Conservation (phyloP, 2,113 vertebrate genomes). For the Cyprinodon tularosa region DNA sequence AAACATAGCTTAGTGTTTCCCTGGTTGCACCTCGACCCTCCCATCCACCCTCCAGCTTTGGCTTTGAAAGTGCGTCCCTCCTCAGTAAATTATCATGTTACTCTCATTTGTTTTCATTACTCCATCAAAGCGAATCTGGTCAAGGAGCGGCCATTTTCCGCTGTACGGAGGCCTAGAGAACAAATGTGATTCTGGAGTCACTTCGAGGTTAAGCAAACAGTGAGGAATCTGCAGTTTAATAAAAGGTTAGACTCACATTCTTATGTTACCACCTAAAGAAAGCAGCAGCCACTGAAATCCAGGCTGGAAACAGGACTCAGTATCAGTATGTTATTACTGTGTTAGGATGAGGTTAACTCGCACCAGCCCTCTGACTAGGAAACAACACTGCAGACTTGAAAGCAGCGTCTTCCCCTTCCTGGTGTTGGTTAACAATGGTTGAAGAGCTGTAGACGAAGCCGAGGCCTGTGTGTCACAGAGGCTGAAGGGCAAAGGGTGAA, state of each 20-base stretch:
- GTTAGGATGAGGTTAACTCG: constrained; percentile 5
- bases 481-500: constrained; percentile 70
- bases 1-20: constrained; percentile 75
- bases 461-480: constrained; percentile 64
- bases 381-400: background rate
- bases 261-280: constrained; percentile 74
- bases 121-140: constrained; percentile 78
- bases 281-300: constrained; percentile 56
- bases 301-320: constrained; percentile 39
- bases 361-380: background rate
- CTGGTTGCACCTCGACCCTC: constrained; percentile 71
- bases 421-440: constrained; percentile 58
- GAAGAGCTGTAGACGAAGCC: constrained; percentile 68
- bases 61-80: constrained; percentile 66
- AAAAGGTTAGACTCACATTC: constrained; percentile 78
- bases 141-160: constrained; percentile 75
- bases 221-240: constrained; percentile 75
- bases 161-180: constrained; percentile 68
- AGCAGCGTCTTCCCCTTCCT: background rate
- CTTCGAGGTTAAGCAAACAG: constrained; percentile 75
- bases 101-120: constrained; percentile 81
- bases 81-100: constrained; percentile 77
- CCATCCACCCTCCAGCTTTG: constrained; percentile 33
- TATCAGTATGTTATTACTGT: constrained; percentile 17
- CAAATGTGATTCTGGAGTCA: constrained; percentile 79